phyloP scores from a whole-genome alignment of 1,140 invertebrate species.

The Riptortus pedestris region DNA sequence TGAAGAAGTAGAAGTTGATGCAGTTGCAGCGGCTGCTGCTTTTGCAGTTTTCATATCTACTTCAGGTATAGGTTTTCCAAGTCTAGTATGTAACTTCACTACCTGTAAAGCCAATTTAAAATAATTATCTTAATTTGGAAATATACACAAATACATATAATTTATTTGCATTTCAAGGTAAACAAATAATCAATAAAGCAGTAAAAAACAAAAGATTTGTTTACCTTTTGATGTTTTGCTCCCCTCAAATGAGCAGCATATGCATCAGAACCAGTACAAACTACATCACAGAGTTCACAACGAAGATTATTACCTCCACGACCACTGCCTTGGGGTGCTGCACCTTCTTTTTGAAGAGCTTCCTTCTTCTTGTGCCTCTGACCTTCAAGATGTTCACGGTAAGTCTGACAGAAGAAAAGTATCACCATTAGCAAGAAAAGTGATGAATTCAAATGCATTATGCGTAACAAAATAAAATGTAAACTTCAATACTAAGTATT shows the following conservation, averaged over 20 bases:
- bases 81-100: slow-evolving; percentile 87
- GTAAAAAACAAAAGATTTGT: too few species aligned
- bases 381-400: slow-evolving; percentile 92
- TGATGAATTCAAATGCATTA: not conserved
- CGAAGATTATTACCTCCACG: slow-evolving; percentile 60
- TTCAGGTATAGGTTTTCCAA: slow-evolving; percentile 94
- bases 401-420: slow-evolving; percentile 76
- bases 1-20: slow-evolving; percentile 24
- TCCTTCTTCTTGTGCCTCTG: slow-evolving; percentile 99
- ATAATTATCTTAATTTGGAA: too few species aligned
- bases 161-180: too few species aligned
- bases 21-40: slow-evolving; percentile 34
- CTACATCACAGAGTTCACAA: slow-evolving; percentile 91
- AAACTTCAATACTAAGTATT: too few species aligned
- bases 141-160: too few species aligned
- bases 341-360: slow-evolving; percentile 67
- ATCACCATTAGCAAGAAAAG: too few species aligned
- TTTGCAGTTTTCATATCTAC: slow-evolving; percentile 61
- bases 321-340: slow-evolving; percentile 40
- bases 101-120: slow-evolving; percentile 43
- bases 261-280: slow-evolving; percentile 93
- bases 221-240: slow-evolving; percentile 89
- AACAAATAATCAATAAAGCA: too few species aligned
- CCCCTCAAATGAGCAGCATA: slow-evolving; percentile 96
- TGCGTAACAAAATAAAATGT: not conserved